These are phyloP conservation scores for Ophraella communa DNA, from an alignment of 2,888 invertebrate genomes.

Conservation along the genomic window DNA sequence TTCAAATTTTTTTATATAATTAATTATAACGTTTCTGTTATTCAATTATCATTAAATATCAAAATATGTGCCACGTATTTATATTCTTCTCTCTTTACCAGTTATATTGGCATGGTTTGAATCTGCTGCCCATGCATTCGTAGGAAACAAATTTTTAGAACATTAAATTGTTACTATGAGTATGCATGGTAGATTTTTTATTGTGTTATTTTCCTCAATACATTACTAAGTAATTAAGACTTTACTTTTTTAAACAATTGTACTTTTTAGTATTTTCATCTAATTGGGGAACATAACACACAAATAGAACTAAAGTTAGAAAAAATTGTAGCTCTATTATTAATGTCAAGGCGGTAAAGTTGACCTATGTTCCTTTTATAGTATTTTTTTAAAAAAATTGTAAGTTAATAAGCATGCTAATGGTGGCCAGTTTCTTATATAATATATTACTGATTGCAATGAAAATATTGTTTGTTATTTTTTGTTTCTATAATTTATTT, in stretches of 20 bases:
- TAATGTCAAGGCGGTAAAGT: conserved; percentile 3
- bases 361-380: neutral
- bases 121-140: conserved; percentile 50
- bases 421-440: too few species aligned
- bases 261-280: conserved; percentile 4
- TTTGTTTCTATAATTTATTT: too few species aligned
- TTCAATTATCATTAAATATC: neutral
- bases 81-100: conserved; percentile 37
- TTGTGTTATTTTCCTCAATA: conserved; percentile 28
- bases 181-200: conserved; percentile 48
- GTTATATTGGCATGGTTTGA: conserved; percentile 49
- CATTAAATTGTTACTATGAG: conserved; percentile 45
- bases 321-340: conserved; percentile 7
- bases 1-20: neutral
- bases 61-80: neutral
- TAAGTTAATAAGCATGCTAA: too few species aligned
- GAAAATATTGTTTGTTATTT: too few species aligned
- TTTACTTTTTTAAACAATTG: neutral
- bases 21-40: neutral
- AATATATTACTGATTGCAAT: too few species aligned
- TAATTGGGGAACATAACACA: conserved; percentile 13
- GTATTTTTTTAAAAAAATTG: neutral
- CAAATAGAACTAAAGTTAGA: conserved; percentile 5
- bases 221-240: neutral
- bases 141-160: conserved; percentile 47